Percentiles rank a stretch among this genome's conserved stretches.
phyloP scores from a whole-genome alignment of 2,888 invertebrate species.

The Lithophane leautieri region DNA sequence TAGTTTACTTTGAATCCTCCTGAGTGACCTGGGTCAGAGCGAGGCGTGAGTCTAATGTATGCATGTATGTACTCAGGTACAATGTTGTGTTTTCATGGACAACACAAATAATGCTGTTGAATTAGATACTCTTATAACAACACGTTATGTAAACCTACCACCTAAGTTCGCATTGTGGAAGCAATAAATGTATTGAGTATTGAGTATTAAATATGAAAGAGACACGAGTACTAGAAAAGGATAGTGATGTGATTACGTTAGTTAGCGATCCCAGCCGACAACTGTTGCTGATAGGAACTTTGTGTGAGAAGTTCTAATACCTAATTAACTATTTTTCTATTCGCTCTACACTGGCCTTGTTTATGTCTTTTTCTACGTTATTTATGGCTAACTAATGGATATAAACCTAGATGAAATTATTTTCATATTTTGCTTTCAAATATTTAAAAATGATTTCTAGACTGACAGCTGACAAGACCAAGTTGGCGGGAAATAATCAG shows the following conservation, averaged over 20 bases:
- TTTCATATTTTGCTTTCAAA: no score
- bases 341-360: background rate
- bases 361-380: background rate
- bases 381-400: background rate
- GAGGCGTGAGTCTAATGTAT: background rate
- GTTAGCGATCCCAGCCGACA: slow-evolving; percentile 12
- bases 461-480: slow-evolving; percentile 1
- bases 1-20: background rate
- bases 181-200: no score
- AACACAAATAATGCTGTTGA: background rate
- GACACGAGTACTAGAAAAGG: slow-evolving; percentile 25
- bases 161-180: no score
- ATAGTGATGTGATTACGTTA: slow-evolving; percentile 39
- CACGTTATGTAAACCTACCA: slow-evolving; percentile 13
- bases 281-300: slow-evolving; percentile 16
- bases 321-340: background rate
- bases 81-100: background rate
- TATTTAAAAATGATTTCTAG: background rate
- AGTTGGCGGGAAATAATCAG: slow-evolving; percentile 19
- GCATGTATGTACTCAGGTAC: background rate
- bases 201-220: no score
- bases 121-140: background rate
- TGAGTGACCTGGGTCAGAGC: background rate
- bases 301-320: slow-evolving; percentile 9
- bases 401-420: background rate